These are phyloP conservation scores for Watsonalla cultraria DNA, from an alignment of 2,888 invertebrate species.

Conservation along the genomic window DNA sequence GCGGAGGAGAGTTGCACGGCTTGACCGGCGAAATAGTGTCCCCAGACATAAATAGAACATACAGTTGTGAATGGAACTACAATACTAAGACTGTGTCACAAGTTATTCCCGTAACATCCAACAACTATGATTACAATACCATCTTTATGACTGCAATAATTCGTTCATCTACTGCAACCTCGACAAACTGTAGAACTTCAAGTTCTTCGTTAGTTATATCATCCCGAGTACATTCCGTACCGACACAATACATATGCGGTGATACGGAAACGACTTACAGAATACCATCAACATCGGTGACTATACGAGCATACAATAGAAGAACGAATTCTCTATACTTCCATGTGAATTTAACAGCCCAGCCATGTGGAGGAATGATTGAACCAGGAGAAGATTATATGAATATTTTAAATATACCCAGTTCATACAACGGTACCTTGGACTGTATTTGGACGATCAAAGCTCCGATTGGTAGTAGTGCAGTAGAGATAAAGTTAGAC, in stretches of 20 bases:
- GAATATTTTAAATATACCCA: conserved; percentile 56
- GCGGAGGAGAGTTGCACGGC: conserved; percentile 52
- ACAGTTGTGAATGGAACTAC: conserved; percentile 56
- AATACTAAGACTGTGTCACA: conserved; percentile 15
- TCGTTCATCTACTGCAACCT: conserved; percentile 34
- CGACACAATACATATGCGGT: conserved; percentile 31
- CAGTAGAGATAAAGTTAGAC: conserved; percentile 48
- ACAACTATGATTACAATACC: conserved; percentile 30
- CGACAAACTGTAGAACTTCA: conserved; percentile 35
- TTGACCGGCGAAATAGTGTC: conserved; percentile 41
- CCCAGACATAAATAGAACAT: conserved; percentile 43
- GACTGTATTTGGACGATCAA: conserved; percentile 87
- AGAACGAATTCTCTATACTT: conserved; percentile 52
- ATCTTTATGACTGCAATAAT: conserved; percentile 38
- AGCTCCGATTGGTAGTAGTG: conserved; percentile 47
- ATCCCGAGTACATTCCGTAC: conserved; percentile 6
- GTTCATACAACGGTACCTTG: conserved; percentile 57
- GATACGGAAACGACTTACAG: conserved; percentile 33
- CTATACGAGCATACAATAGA: conserved; percentile 40
- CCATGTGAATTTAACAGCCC: conserved; percentile 43
- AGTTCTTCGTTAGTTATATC: conserved; percentile 44
- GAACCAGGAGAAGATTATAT: conserved; percentile 31
- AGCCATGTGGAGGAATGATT: conserved; percentile 84
- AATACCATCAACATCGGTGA: conserved; percentile 43
- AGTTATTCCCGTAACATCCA: conserved; percentile 1